Evolutionary conservation across 2,797 vertebrate genomes (phyloP), one percentile per base, ranked within the genome.

Genomic region (Falco peregrinus): DNA sequence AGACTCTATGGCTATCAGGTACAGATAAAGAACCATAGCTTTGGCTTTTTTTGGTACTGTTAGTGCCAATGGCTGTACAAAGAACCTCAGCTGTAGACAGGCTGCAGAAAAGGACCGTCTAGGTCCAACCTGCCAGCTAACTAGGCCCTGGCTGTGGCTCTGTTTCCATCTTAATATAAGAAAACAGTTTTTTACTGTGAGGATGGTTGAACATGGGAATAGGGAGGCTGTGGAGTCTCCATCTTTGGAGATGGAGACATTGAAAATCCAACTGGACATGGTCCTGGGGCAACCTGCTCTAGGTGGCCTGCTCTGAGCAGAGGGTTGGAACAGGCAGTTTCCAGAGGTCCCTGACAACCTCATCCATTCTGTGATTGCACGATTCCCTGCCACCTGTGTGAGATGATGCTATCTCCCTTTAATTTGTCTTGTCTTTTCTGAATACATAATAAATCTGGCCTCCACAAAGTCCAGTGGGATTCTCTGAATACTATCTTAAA

Each of bases 331-430:
- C 3, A 39, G 12, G 26, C 10, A 63, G 6, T 67, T 43, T 67
- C 43, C 21, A 90, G 39, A 57, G 4, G 28, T 29, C 9, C 24
- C 24, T 50, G 33, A 54, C 54, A 87, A 79, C 16, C 33, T 69
- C n/a, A 50, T 50, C 31, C 17, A 11, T 8, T 33, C 26, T 48
- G 25, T 41, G 47, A 35, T 9, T 56, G 9, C 0, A 0, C 16
- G n/a, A 37, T 35, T 50, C 35, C 29, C 26, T 54, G 18, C 26
- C 76, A 16, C 35, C 10, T 83, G 22, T 1, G 2, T 64, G 63
- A 87, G 33, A 63, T 22, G 11, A 74, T 5, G 45, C 2, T 47
- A 19, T 31, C 9, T 51, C 74, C 61, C n/a, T 37, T 21, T 6
- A 80, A 54, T 59, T 76, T 69, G 31, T 74, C 47, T 69, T 51